phyloP scores from a whole-genome alignment of 92 coral and sea anemone species.

The Hydrozoanthus gracilis region DNA sequence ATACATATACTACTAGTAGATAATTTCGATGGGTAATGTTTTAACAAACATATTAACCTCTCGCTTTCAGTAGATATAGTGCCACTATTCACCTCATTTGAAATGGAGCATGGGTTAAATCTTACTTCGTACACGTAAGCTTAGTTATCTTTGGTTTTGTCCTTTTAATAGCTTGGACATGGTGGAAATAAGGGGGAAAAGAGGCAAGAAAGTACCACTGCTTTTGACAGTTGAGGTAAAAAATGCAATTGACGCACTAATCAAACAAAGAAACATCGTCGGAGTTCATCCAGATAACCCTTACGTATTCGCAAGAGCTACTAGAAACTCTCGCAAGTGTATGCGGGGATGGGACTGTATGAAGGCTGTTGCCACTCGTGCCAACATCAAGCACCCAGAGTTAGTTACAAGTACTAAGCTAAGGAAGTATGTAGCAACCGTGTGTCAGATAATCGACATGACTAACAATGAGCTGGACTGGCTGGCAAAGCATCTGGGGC shows the following conservation, averaged over 20 bases:
- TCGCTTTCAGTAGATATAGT: too few relatives aligned
- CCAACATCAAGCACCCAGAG: conserved; percentile 26
- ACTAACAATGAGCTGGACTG: conserved; percentile 33
- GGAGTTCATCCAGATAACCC: conserved; percentile 12
- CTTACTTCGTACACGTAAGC: too few relatives aligned
- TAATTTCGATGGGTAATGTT: too few relatives aligned
- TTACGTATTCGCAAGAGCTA: conserved; percentile 32
- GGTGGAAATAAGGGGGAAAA: conserved; percentile 28
- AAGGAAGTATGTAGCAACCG: conserved; percentile 40
- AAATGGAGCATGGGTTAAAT: too few relatives aligned
- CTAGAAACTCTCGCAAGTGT: conserved; percentile 17
- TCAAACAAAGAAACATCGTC: neutral
- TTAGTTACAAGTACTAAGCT: conserved; percentile 46
- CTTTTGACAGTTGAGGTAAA: conserved; percentile 10
- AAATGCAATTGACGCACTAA: conserved; percentile 8
- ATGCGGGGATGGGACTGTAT: conserved; percentile 19
- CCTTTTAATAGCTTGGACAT: conserved; percentile 11
- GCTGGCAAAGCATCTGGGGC: conserved; percentile 50
- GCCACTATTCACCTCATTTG: too few relatives aligned
- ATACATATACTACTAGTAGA: too few relatives aligned
- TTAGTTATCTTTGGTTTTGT: neutral
- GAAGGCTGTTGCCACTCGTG: conserved; percentile 1
- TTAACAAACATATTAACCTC: too few relatives aligned
- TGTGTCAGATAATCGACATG: conserved; percentile 39
- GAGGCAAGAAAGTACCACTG: conserved; percentile 27